Percentiles rank a stretch among this genome's conserved stretches.
phyloP scores from a whole-genome alignment of 2,113 vertebrate species.

The Guaruba guarouba region DNA sequence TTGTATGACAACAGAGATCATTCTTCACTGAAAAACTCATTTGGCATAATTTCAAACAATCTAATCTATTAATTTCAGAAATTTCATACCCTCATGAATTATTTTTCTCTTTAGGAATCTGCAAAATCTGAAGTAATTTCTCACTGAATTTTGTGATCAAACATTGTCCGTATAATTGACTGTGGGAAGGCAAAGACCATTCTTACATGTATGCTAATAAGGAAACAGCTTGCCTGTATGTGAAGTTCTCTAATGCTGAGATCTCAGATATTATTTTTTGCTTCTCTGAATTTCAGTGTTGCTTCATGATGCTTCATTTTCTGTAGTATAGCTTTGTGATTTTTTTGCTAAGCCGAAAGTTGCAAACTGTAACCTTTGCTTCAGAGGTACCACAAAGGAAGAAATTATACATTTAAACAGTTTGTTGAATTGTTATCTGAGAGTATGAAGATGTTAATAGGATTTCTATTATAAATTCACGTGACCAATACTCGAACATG shows the following conservation, averaged over 20 bases:
- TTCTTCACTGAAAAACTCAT: not conserved
- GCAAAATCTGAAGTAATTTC: not conserved
- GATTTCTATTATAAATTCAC: not conserved
- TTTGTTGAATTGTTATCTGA: not conserved
- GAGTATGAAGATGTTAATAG: not conserved
- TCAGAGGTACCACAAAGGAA: not conserved
- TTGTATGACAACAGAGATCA: not conserved
- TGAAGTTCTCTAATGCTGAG: not conserved
- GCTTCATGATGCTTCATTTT: not conserved
- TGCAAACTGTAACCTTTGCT: not conserved
- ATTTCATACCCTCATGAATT: not conserved
- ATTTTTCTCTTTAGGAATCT: not conserved
- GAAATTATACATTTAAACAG: not conserved
- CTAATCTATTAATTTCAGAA: not conserved
- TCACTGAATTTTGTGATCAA: not conserved
- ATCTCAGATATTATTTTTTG: not conserved
- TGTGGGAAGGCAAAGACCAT: not conserved
- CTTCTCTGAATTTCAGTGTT: not conserved
- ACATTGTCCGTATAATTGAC: not conserved
- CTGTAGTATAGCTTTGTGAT: not conserved
- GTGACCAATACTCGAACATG: not conserved
- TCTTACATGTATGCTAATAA: not conserved
- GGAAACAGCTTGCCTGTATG: not conserved
- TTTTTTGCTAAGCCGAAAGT: not conserved
- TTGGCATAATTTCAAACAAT: not conserved